phyloP scores from a whole-genome alignment of 1,140 invertebrate genomes.

The Pseudachorutes palmiensis region DNA sequence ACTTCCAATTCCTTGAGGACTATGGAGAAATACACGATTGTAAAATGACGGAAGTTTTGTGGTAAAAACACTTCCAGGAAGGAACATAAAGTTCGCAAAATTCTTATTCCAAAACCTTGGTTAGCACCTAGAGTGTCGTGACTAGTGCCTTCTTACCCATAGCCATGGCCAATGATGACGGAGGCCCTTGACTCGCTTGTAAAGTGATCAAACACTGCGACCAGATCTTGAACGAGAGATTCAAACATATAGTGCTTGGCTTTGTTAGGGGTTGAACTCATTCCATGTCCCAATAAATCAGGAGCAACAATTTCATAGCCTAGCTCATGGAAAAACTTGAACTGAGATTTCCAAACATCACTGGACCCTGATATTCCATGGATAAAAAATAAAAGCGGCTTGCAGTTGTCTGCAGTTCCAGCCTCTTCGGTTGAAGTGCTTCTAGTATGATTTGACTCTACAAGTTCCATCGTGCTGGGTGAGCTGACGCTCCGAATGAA shows the following conservation, averaged over 20 bases:
- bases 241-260: constrained; percentile 55
- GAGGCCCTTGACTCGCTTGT: constrained; percentile 41
- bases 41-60: neutral
- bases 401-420: too few relatives aligned
- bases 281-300: constrained; percentile 64
- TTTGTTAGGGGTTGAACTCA: constrained; percentile 55
- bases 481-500: neutral
- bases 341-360: constrained; percentile 57
- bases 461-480: neutral
- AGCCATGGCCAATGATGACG: constrained; percentile 55
- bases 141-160: constrained; percentile 47
- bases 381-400: constrained; percentile 57
- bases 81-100: too few relatives aligned
- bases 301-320: constrained; percentile 61
- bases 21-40: too few relatives aligned
- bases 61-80: too few relatives aligned
- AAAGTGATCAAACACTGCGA: constrained; percentile 55
- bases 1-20: too few relatives aligned
- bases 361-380: constrained; percentile 64
- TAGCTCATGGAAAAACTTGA: constrained; percentile 53
- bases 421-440: too few relatives aligned
- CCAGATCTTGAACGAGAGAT: constrained; percentile 54
- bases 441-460: too few relatives aligned
- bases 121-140: too few relatives aligned
- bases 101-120: too few relatives aligned